These are phyloP conservation scores for Sorex fumeus DNA, from an alignment of 2,113 vertebrate species.

Conservation along the genomic window DNA sequence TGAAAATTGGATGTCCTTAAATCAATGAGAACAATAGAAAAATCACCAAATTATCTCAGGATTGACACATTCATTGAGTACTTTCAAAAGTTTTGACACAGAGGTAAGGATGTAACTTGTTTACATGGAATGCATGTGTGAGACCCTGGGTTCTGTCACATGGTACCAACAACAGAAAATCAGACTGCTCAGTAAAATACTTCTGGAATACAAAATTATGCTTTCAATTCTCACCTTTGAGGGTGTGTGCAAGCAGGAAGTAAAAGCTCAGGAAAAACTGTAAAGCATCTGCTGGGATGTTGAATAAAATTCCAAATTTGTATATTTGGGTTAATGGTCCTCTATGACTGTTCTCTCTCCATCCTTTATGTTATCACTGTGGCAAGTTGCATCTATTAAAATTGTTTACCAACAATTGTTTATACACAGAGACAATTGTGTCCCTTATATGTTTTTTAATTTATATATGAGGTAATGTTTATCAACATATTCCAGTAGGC, in stretches of 20 bases:
- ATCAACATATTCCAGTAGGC: too few relatives aligned
- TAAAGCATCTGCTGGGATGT: background rate
- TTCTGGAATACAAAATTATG: too few relatives aligned
- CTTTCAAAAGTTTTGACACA: background rate
- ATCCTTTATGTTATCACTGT: background rate
- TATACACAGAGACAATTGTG: background rate
- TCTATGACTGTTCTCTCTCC: background rate
- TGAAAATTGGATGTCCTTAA: background rate
- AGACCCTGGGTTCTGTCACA: background rate
- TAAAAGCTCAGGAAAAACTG: background rate
- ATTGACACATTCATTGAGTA: background rate
- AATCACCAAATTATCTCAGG: background rate
- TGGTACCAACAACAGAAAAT: too few relatives aligned
- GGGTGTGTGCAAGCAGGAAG: background rate
- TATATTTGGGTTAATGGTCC: background rate
- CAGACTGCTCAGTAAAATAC: too few relatives aligned
- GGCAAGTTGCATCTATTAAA: background rate
- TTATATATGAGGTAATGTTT: background rate
- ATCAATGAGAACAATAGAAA: background rate
- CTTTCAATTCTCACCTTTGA: background rate
- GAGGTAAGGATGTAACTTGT: background rate
- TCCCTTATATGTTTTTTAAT: background rate
- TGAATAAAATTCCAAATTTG: background rate
- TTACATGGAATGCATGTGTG: too few relatives aligned
- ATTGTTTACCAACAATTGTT: background rate